phyloP scores from a whole-genome alignment of 2,113 vertebrate genomes.

The Sylvia atricapilla region DNA sequence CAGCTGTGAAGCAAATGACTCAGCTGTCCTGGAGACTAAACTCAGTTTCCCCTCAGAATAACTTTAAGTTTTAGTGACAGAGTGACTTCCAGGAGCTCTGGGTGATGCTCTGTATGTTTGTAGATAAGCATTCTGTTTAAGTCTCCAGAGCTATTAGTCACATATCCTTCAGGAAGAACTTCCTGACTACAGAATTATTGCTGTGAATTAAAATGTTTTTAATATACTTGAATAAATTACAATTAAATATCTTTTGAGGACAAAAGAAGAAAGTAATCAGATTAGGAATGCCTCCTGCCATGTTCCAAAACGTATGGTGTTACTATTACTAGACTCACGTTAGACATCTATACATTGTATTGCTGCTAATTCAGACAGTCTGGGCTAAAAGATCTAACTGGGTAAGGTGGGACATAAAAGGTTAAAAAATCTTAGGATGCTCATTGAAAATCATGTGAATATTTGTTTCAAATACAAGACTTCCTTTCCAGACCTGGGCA shows the following conservation, averaged over 20 bases:
- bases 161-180: neutral
- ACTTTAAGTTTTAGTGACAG: neutral
- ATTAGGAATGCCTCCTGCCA: neutral
- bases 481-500: neutral
- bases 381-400: neutral
- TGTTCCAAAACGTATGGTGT: neutral
- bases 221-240: neutral
- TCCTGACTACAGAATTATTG: neutral
- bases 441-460: neutral
- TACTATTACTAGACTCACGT: neutral
- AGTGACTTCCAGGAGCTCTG: neutral
- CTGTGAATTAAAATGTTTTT: neutral
- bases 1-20: neutral
- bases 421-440: neutral
- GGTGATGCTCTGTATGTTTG: neutral
- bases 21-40: neutral
- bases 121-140: neutral
- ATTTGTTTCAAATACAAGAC: neutral
- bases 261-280: neutral
- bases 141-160: neutral
- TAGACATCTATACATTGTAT: neutral
- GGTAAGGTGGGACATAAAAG: neutral
- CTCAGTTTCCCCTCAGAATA: neutral
- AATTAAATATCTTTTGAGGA: neutral
- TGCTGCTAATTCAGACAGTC: neutral